These are phyloP conservation scores for Montipora cactus DNA, from an alignment of 64 coral and sea anemone species.

Conservation along the genomic window DNA sequence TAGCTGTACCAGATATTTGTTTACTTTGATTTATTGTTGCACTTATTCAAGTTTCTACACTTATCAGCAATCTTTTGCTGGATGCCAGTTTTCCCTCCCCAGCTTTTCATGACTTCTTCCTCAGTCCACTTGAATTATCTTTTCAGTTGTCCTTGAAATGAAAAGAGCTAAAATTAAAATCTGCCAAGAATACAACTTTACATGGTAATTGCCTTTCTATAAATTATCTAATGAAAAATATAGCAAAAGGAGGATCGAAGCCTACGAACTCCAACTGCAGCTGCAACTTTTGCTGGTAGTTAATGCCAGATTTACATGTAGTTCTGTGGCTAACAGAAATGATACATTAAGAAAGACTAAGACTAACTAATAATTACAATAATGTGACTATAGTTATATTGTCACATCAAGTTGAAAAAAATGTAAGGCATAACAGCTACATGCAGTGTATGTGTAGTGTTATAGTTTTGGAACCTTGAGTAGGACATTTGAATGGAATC, in stretches of 20 bases:
- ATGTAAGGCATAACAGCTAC: neutral
- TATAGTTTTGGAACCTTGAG: neutral
- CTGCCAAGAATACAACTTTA: neutral
- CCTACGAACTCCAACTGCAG: neutral
- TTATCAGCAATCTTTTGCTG: conserved; percentile 65
- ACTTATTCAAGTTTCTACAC: conserved; percentile 30
- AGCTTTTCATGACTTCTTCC: neutral
- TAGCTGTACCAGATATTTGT: neutral
- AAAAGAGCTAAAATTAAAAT: conserved; percentile 4
- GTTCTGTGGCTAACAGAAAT: neutral
- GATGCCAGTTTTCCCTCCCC: conserved; percentile 32
- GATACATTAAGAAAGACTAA: neutral
- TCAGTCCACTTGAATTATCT: conserved; percentile 28
- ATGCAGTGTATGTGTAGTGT: neutral
- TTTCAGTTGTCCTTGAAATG: conserved; percentile 8
- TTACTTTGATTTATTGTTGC: conserved; percentile 14
- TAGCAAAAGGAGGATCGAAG: neutral
- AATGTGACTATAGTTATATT: neutral
- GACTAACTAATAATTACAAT: neutral
- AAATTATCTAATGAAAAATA: neutral
- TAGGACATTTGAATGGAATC: neutral
- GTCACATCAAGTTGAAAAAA: neutral
- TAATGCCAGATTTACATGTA: neutral
- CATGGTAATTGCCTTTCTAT: neutral
- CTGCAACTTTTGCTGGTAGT: neutral